Percentiles rank a stretch among this genome's conserved stretches.
Evolutionary conservation across 2,888 invertebrate species (phyloP).

Genomic region (Melipona beecheii): DNA sequence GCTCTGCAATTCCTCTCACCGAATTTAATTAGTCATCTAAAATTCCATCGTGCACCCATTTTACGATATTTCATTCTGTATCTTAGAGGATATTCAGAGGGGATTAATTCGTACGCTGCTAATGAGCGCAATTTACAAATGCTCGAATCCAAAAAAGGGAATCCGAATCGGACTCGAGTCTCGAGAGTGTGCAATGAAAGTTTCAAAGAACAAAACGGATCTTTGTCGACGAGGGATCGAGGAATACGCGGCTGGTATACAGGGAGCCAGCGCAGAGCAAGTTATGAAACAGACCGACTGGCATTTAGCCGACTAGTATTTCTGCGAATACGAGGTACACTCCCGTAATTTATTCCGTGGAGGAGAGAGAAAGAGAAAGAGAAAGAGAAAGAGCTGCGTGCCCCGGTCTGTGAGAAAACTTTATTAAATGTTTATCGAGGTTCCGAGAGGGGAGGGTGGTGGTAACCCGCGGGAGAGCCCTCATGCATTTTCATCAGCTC

Average conservation of each 20-base stretch:
- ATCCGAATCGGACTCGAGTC: neutral
- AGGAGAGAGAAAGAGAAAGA: neutral
- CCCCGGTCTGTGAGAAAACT: constrained; percentile 14
- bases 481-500: constrained; percentile 42
- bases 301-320: constrained; percentile 24
- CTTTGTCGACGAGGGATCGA: constrained; percentile 12
- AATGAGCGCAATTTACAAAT: constrained; percentile 6
- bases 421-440: constrained; percentile 30
- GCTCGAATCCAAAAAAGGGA: neutral
- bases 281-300: constrained; percentile 31
- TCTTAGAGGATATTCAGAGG: too few relatives aligned
- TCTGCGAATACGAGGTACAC: neutral
- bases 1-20: too few relatives aligned
- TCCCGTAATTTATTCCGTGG: constrained; percentile 21
- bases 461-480: neutral
- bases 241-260: neutral
- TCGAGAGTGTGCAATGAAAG: constrained; percentile 1
- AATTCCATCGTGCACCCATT: too few relatives aligned
- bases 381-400: neutral
- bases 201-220: neutral
- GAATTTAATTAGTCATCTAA: too few relatives aligned
- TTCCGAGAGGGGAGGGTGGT: neutral
- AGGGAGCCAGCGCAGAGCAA: neutral
- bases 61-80: too few relatives aligned
- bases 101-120: neutral